phyloP scores from a whole-genome alignment of 2,113 vertebrate genomes.

The Chunga burmeisteri region DNA sequence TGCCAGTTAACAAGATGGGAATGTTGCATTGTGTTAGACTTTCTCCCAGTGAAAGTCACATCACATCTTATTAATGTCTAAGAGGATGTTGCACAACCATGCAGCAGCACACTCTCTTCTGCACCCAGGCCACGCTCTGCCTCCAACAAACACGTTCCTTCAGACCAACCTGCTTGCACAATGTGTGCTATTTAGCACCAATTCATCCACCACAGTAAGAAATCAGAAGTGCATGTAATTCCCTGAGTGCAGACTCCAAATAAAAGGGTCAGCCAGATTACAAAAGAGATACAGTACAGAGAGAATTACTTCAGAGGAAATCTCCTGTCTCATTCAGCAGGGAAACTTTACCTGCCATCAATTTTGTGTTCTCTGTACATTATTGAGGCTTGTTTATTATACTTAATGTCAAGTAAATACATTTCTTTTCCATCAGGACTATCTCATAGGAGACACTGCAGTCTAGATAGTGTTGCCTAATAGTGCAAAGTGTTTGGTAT shows the following conservation, averaged over 20 bases:
- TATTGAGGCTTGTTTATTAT: background rate
- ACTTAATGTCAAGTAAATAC: background rate
- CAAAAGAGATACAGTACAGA: background rate
- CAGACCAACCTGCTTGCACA: background rate
- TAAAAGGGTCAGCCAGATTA: background rate
- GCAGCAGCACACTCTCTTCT: background rate
- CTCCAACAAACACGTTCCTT: background rate
- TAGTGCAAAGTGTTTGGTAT: background rate
- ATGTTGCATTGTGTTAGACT: background rate
- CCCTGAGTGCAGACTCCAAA: background rate
- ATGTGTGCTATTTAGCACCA: conserved; percentile 21
- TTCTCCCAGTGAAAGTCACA: conserved; percentile 15
- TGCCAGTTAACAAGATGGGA: background rate
- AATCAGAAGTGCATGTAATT: conserved; percentile 15
- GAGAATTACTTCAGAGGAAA: background rate
- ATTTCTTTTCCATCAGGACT: background rate
- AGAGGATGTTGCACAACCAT: background rate
- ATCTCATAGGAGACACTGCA: background rate
- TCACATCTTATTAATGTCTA: background rate
- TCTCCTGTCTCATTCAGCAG: background rate
- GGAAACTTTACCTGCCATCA: background rate
- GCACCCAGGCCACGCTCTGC: background rate
- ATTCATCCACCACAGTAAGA: background rate
- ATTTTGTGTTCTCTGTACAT: background rate
- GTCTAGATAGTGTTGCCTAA: background rate